Percentiles rank a stretch among this genome's conserved stretches.
These are phyloP conservation scores for Leucosticte australis DNA, from an alignment of 2,113 vertebrate species.

Conservation along the genomic window DNA sequence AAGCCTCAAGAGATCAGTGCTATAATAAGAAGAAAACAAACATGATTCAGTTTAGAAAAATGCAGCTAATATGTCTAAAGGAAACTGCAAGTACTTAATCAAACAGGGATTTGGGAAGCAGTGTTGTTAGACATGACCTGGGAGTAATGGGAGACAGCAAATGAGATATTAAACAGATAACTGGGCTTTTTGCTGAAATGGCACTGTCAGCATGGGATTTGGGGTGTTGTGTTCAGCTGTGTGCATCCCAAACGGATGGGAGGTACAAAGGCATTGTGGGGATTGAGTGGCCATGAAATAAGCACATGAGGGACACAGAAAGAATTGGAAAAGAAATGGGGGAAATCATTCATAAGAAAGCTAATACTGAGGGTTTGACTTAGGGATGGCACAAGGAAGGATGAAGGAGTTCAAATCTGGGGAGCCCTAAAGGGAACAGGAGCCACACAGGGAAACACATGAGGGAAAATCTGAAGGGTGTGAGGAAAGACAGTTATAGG, in stretches of 20 bases:
- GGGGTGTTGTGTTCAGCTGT: background rate
- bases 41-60: slow-evolving; percentile 57
- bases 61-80: slow-evolving; percentile 32
- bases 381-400: background rate
- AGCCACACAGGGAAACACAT: background rate
- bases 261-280: background rate
- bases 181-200: background rate
- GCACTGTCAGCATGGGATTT: background rate
- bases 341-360: background rate
- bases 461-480: background rate
- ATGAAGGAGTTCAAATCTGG: background rate
- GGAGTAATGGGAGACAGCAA: background rate
- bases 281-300: background rate
- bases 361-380: background rate
- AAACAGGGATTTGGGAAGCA: background rate
- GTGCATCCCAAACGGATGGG: background rate
- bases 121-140: background rate
- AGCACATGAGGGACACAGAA: background rate
- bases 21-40: slow-evolving; percentile 58
- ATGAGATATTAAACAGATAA: background rate
- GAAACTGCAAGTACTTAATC: slow-evolving; percentile 37
- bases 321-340: background rate
- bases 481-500: background rate
- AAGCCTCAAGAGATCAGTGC: slow-evolving; percentile 31
- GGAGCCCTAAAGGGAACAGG: background rate